Conservation (phyloP, 2,113 vertebrate genomes). For the Anguilla japonica region DNA sequence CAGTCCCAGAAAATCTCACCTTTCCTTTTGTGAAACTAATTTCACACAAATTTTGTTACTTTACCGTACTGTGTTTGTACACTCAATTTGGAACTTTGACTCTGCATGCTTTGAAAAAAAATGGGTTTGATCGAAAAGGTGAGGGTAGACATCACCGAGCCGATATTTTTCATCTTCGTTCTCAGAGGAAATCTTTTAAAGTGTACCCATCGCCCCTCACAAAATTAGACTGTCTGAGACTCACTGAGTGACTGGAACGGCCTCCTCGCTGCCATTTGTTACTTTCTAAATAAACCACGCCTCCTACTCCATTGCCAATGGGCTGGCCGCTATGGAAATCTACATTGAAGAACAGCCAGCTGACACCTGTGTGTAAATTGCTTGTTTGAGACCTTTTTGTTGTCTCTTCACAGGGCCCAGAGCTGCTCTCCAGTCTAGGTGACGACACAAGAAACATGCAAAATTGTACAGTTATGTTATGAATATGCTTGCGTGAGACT, state of each 20-base stretch:
- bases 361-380: conserved; percentile 35
- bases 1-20: not conserved
- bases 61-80: conserved; percentile 3
- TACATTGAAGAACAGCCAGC: conserved; percentile 60
- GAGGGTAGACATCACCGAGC: not conserved
- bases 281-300: conserved; percentile 36
- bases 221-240: not conserved
- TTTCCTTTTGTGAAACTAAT: not conserved
- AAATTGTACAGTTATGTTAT: conserved; percentile 64
- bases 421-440: conserved; percentile 57
- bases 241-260: conserved; percentile 55
- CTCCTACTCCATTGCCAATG: conserved; percentile 53
- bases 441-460: conserved; percentile 76
- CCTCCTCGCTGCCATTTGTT: conserved; percentile 46
- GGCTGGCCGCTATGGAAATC: conserved; percentile 68
- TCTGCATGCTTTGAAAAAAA: not conserved
- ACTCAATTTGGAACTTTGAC: not conserved
- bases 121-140: not conserved
- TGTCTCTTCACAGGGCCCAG: conserved; percentile 32
- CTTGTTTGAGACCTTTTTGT: conserved; percentile 13
- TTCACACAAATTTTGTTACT: not conserved
- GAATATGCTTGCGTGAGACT: conserved; percentile 56
- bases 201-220: not conserved
- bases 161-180: not conserved
- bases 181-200: not conserved